These are phyloP conservation scores for Gymnobelideus leadbeateri DNA, from an alignment of 2,113 vertebrate species.

Conservation along the genomic window DNA sequence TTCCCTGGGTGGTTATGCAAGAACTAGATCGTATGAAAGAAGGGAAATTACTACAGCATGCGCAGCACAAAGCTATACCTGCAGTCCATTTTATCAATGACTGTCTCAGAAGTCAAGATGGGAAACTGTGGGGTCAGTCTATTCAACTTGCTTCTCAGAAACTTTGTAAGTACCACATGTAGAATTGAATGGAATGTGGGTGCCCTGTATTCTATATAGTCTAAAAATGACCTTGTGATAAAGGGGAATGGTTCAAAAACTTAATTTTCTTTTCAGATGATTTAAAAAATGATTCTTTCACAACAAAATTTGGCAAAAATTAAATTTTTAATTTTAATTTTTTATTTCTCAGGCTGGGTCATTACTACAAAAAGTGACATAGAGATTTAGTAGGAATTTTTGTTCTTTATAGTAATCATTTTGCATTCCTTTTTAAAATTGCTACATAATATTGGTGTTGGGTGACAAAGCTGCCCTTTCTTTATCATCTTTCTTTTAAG, in stretches of 20 bases:
- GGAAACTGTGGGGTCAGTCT: constrained; percentile 93
- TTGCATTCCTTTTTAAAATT: constrained; percentile 3
- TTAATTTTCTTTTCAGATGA: constrained; percentile 18
- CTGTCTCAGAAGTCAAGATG: constrained; percentile 88
- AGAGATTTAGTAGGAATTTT: neutral
- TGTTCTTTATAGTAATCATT: neutral
- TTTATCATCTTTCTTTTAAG: neutral
- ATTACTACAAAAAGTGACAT: constrained; percentile 5
- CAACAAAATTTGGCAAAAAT: neutral
- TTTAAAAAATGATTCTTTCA: neutral
- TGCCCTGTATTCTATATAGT: neutral
- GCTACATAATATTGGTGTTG: neutral
- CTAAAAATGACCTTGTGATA: neutral
- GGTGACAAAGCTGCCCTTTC: neutral
- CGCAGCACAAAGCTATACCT: constrained; percentile 89
- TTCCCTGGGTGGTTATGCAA: constrained; percentile 97
- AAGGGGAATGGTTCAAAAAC: constrained; percentile 14
- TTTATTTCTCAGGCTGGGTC: neutral
- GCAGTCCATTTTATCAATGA: constrained; percentile 93
- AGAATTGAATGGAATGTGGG: constrained; percentile 12
- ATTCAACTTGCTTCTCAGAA: constrained; percentile 93
- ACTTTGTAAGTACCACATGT: constrained; percentile 86
- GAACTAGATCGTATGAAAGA: constrained; percentile 94
- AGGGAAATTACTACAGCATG: constrained; percentile 86
- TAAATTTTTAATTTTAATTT: neutral